Evolutionary conservation across 1,140 invertebrate genomes (phyloP).

Genomic region (Apis mellifera): DNA sequence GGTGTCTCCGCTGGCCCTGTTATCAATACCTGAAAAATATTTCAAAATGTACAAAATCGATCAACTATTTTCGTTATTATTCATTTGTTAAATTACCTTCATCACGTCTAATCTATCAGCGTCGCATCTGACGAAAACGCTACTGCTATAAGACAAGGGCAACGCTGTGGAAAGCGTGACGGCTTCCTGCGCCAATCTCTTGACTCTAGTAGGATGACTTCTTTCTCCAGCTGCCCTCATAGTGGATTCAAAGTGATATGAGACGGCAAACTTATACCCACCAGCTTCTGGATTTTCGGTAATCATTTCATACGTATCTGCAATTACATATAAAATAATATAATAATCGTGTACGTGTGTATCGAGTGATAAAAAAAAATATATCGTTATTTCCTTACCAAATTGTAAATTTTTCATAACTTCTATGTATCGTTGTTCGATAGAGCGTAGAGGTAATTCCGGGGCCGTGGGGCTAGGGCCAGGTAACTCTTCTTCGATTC

Average conservation of each 20-base stretch:
- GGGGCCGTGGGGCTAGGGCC: constrained; percentile 75
- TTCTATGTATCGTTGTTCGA: constrained; percentile 90
- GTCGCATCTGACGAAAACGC: constrained; percentile 97
- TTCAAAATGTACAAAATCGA: not conserved
- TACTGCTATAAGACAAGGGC: constrained; percentile 95
- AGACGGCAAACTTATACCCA: constrained; percentile 91
- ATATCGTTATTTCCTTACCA: constrained; percentile 82
- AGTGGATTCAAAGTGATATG: constrained; percentile 95
- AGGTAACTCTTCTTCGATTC: constrained; percentile 74
- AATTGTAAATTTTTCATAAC: constrained; percentile 95
- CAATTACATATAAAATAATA: constrained; percentile 53
- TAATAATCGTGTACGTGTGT: not conserved
- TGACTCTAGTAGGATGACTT: constrained; percentile 92
- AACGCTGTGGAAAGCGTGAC: constrained; percentile 96
- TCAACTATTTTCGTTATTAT: too few species aligned
- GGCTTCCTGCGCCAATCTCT: constrained; percentile 96
- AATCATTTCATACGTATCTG: constrained; percentile 96
- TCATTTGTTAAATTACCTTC: constrained; percentile 86
- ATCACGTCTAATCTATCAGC: constrained; percentile 96
- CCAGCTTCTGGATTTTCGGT: constrained; percentile 87
- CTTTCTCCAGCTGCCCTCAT: constrained; percentile 93
- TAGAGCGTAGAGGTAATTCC: constrained; percentile 81
- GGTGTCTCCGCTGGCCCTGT: constrained; percentile 95
- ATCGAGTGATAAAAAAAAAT: not conserved
- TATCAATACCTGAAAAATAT: constrained; percentile 88